These are phyloP conservation scores for Epizoanthus illoricatus DNA, from an alignment of 92 coral and sea anemone species.

Conservation along the genomic window DNA sequence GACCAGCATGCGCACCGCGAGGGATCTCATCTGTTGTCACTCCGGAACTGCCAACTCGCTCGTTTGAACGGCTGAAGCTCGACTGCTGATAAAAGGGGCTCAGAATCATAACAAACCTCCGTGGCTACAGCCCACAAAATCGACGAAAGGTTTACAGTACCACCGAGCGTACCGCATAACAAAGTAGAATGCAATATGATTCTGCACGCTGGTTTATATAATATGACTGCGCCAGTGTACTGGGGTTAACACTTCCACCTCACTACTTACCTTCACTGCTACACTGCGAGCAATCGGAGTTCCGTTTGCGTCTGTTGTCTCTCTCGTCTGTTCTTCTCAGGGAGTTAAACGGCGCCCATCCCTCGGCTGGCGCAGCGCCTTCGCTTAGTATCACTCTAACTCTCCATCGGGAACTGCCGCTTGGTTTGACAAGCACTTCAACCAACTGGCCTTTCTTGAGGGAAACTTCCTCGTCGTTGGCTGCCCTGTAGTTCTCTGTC, in stretches of 20 bases:
- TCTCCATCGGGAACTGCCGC: conserved; percentile 90
- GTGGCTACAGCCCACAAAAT: neutral
- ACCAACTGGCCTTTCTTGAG: conserved; percentile 94
- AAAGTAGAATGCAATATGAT: neutral
- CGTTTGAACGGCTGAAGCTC: too few relatives aligned
- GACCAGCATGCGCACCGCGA: too few relatives aligned
- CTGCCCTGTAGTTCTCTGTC: conserved; percentile 85
- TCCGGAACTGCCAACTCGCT: neutral
- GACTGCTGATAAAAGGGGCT: too few relatives aligned
- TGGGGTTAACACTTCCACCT: neutral
- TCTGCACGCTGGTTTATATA: neutral
- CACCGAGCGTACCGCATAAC: neutral
- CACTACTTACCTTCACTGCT: conserved; percentile 91
- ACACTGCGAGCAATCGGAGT: conserved; percentile 96
- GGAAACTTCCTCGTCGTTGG: conserved; percentile 93
- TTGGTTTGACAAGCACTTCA: conserved; percentile 89
- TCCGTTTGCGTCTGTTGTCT: conserved; percentile 70
- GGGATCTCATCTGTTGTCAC: too few relatives aligned
- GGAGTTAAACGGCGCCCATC: conserved; percentile 89
- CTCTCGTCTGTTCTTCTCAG: conserved; percentile 82
- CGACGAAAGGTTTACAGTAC: neutral
- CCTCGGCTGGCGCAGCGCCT: conserved; percentile 79
- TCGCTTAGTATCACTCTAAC: conserved; percentile 85
- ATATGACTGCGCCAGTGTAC: neutral
- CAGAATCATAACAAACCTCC: too few relatives aligned